These are phyloP conservation scores for Artibeus jamaicensis DNA, from an alignment of 2,797 vertebrate species.

Conservation along the genomic window DNA sequence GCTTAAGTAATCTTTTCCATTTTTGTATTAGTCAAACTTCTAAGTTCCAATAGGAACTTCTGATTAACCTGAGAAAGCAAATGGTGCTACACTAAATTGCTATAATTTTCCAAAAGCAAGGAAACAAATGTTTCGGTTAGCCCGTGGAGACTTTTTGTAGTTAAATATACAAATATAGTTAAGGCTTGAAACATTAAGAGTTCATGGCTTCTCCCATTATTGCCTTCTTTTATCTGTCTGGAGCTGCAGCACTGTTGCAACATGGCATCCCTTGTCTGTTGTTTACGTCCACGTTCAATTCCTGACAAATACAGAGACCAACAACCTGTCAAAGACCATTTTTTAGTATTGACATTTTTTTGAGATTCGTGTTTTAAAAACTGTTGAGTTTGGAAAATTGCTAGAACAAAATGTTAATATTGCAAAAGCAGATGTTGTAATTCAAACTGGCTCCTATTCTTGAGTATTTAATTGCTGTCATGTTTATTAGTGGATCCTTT, in stretches of 20 bases:
- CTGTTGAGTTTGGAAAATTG: slow-evolving; percentile 55
- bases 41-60: slow-evolving; percentile 53
- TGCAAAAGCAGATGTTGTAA: slow-evolving; percentile 32
- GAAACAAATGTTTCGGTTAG: slow-evolving; percentile 24
- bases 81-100: not conserved
- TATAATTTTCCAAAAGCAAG: slow-evolving; percentile 13
- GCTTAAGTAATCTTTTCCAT: not conserved
- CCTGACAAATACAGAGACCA: slow-evolving; percentile 36
- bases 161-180: slow-evolving; percentile 29
- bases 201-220: not conserved
- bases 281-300: slow-evolving; percentile 33
- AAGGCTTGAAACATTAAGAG: not conserved
- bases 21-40: slow-evolving; percentile 31
- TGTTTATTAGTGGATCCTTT: slow-evolving; percentile 47
- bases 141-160: not conserved
- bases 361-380: slow-evolving; percentile 6
- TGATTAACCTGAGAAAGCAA: slow-evolving; percentile 28
- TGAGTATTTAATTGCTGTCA: slow-evolving; percentile 14
- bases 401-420: slow-evolving; percentile 36
- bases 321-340: slow-evolving; percentile 25
- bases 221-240: not conserved
- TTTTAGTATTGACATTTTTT: slow-evolving; percentile 16
- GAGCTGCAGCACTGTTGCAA: not conserved
- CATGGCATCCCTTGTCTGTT: not conserved
- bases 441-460: slow-evolving; percentile 42